A percentile compares a stretch with the other conserved stretches of the same genome.
phyloP scores from a whole-genome alignment of 1,140 invertebrate species.

The Polyergus mexicanus region DNA sequence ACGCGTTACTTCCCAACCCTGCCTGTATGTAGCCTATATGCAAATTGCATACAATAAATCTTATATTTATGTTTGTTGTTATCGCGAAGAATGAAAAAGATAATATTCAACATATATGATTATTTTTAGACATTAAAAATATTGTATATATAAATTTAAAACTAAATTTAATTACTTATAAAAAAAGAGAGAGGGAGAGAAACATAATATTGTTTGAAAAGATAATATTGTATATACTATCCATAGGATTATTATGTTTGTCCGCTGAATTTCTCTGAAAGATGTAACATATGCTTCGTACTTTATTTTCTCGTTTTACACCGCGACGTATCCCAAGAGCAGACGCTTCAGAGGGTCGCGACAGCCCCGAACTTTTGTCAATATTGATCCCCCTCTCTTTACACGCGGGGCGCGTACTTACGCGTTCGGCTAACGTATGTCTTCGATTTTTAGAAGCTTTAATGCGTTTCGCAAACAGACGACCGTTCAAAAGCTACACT shows the following conservation, averaged over 20 bases:
- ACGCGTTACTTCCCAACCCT: too few species aligned
- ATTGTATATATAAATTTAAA: neutral
- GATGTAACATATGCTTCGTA: slow-evolving; percentile 62
- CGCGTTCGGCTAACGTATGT: slow-evolving; percentile 58
- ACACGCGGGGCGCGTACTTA: neutral
- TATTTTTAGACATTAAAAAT: neutral
- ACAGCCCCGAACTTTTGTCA: slow-evolving; percentile 68
- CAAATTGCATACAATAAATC: neutral
- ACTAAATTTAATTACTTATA: neutral
- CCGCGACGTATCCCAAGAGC: slow-evolving; percentile 17
- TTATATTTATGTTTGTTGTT: neutral
- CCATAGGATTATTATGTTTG: slow-evolving; percentile 58
- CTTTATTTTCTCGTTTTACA: slow-evolving; percentile 56
- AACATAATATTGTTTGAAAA: slow-evolving; percentile 22
- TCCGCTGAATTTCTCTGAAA: slow-evolving; percentile 62
- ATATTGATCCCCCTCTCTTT: slow-evolving; percentile 67
- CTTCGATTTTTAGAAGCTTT: slow-evolving; percentile 74
- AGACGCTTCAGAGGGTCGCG: slow-evolving; percentile 54
- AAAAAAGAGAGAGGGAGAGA: neutral
- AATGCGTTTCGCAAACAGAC: slow-evolving; percentile 64
- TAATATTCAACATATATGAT: neutral
- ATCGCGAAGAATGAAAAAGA: neutral
- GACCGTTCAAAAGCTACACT: slow-evolving; percentile 19
- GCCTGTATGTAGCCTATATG: neutral
- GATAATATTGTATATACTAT: slow-evolving; percentile 29